Base-by-base conservation (phyloP, 2,113 vertebrate genomes). In the Balaeniceps rex region DNA sequence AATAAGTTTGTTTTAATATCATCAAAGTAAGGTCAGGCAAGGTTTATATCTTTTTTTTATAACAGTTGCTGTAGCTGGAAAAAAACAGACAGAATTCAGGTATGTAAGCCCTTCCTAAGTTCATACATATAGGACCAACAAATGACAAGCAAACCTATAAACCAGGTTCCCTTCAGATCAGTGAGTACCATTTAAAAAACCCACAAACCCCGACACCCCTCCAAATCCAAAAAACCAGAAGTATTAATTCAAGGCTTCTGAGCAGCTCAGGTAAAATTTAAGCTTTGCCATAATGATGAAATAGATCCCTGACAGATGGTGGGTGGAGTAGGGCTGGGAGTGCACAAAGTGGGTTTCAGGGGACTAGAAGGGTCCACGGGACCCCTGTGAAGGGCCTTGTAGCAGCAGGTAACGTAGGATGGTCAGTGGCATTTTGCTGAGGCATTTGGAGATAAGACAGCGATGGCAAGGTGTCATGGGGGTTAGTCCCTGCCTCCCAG, bases 1-100 rank as follows among this genome's bases (percentile, higher is more conserved):
- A 91, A 85, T 44, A 28, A 91, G 57, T 69, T 92, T 77, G 68
- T 74, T 94, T 94, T 71, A 93, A 33, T 71, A 83, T 58, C 68
- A 63, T 78, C 70, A 51, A 28, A 79, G 29, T 83, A 55, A 85
- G 47, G 29, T 68, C 38, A 77, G 49, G 36, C 31, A 65, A 93
- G 17, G 46, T 87, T 87, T 36, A 3, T 26, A 28, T 72, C 33
- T 55, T 52, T 61, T 47, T 74, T 36, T 77, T 42, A 23, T 34
- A 64, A 55, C 16, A 68, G 33, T 57, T 80, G 26, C 13, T 57
- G 31, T 22, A 44, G 14, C 24, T 82, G 79, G n/a, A 12, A 76
- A 52, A 54, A 54, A 18, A 0, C 21, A 42, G 9, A 11, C 18
- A 29, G 1, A 38, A 31, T 25, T 87, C 23, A 63, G 33, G 23